These are phyloP conservation scores for Wiebesia pumilae DNA, from an alignment of 1,140 invertebrate genomes.

Conservation along the genomic window DNA sequence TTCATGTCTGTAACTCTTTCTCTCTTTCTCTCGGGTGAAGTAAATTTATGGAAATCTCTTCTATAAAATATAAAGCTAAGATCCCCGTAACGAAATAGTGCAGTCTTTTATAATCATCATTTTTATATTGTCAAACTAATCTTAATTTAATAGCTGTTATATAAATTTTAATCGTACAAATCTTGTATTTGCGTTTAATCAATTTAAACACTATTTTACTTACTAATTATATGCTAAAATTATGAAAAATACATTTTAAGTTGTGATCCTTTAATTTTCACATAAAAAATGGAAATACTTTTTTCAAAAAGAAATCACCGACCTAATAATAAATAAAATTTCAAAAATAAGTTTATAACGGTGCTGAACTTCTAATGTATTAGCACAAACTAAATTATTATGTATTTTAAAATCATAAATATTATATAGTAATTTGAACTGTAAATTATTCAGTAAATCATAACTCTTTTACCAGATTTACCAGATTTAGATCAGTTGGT, in stretches of 20 bases:
- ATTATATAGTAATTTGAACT: background rate
- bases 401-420: background rate
- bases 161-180: background rate
- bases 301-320: no score
- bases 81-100: background rate
- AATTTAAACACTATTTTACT: background rate
- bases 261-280: no score
- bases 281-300: no score
- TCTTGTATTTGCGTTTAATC: background rate
- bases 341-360: no score
- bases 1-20: background rate
- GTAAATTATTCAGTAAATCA: slow-evolving; percentile 2
- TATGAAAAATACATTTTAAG: no score
- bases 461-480: background rate
- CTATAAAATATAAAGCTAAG: background rate
- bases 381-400: background rate
- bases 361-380: background rate
- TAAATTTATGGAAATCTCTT: slow-evolving; percentile 8
- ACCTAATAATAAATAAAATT: no score
- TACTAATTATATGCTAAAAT: background rate
- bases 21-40: background rate
- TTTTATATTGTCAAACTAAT: background rate
- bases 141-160: background rate
- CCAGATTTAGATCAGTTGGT: slow-evolving; percentile 8
- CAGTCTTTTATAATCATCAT: background rate